Evolutionary conservation across 2,113 vertebrate species (phyloP).

Genomic region (Nerophis lumbriciformis): DNA sequence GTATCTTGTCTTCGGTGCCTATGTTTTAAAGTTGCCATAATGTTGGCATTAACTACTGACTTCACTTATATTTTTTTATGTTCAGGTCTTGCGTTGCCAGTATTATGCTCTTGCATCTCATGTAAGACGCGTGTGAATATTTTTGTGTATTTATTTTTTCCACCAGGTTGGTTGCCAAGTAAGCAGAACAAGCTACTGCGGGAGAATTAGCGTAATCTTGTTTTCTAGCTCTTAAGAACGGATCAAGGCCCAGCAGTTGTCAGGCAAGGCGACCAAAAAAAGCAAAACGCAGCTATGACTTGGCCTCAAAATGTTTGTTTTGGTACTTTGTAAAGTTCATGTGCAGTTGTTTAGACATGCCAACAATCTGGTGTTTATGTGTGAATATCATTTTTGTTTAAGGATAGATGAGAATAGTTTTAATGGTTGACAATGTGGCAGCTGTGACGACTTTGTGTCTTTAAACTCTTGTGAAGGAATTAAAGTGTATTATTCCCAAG

Average conservation of each 20-base stretch:
- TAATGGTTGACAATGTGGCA: slow-evolving; percentile 53
- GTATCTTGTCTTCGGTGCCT: slow-evolving; percentile 54
- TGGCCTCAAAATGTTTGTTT: background rate
- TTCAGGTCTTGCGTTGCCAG: slow-evolving; percentile 10
- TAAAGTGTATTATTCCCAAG: slow-evolving; percentile 30
- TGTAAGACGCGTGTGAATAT: background rate
- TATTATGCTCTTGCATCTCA: no score
- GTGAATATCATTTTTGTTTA: slow-evolving; percentile 17
- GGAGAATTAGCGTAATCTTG: slow-evolving; percentile 60
- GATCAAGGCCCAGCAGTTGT: slow-evolving; percentile 39
- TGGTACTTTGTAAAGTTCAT: slow-evolving; percentile 1
- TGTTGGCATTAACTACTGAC: slow-evolving; percentile 26
- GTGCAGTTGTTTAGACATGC: background rate
- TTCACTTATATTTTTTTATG: slow-evolving; percentile 4
- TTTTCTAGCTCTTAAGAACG: slow-evolving; percentile 54
- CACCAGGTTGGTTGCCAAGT: slow-evolving; percentile 27
- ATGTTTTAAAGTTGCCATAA: slow-evolving; percentile 51
- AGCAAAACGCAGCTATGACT: background rate
- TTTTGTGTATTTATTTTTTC: background rate
- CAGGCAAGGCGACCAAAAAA: slow-evolving; percentile 27
- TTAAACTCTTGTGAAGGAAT: slow-evolving; percentile 43
- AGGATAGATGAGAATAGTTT: slow-evolving; percentile 11
- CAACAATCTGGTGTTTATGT: slow-evolving; percentile 1
- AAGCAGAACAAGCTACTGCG: slow-evolving; percentile 26
- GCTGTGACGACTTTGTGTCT: slow-evolving; percentile 53